phyloP scores from a whole-genome alignment of 1,140 invertebrate genomes.

The Drosophila nikananu region DNA sequence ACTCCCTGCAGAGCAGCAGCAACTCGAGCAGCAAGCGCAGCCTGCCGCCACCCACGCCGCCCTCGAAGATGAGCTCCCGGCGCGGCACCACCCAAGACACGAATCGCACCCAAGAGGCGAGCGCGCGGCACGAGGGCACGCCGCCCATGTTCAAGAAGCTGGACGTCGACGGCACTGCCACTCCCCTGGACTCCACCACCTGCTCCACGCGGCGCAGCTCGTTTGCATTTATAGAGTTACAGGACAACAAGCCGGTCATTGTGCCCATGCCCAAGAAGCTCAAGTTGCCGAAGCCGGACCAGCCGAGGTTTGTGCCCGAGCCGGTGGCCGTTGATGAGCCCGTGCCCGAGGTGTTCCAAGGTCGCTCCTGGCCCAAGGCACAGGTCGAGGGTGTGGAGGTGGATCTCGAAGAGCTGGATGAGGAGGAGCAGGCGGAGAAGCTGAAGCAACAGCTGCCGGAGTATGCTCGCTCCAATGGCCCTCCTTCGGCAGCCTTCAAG shows the following conservation, averaged over 20 bases:
- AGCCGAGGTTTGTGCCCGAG: constrained; percentile 56
- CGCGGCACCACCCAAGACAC: constrained; percentile 63
- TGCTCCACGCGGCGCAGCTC: constrained; percentile 76
- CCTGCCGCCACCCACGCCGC: constrained; percentile 59
- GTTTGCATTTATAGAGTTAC: constrained; percentile 84
- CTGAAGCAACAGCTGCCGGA: constrained; percentile 55
- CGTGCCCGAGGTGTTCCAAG: constrained; percentile 73
- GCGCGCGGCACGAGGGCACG: constrained; percentile 50
- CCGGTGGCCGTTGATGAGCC: constrained; percentile 52
- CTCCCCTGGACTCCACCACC: constrained; percentile 57
- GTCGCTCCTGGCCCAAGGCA: constrained; percentile 73
- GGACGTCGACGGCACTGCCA: constrained; percentile 52
- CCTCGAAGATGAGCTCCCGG: constrained; percentile 8
- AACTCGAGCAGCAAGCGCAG: constrained; percentile 67
- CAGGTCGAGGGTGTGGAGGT: constrained; percentile 30
- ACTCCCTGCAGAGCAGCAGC: constrained; percentile 70
- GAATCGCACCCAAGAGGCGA: constrained; percentile 41
- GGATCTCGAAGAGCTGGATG: constrained; percentile 44
- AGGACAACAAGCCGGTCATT: constrained; percentile 76
- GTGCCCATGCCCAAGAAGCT: constrained; percentile 80
- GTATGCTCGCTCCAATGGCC: constrained; percentile 67
- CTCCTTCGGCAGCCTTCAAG: constrained; percentile 60
- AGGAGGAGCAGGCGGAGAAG: constrained; percentile 26
- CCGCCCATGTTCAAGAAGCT: constrained; percentile 80
- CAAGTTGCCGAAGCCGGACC: constrained; percentile 62